Evolutionary conservation across 2,888 invertebrate species (phyloP), one percentile per base, ranked within the genome.

Genomic region (Colostygia pectinataria): DNA sequence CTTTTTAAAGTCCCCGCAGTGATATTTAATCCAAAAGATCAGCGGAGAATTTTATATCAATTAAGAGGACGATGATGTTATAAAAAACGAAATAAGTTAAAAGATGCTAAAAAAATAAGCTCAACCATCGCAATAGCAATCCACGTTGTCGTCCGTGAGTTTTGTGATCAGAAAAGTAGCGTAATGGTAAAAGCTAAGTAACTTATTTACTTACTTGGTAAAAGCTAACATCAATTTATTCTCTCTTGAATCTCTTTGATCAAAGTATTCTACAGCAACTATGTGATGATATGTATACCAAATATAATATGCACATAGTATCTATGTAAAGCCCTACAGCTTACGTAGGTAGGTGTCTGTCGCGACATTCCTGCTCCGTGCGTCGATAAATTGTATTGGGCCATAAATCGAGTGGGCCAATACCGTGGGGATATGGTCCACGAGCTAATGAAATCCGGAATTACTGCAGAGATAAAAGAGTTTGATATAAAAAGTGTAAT

Each of bases 361-460:
- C 42, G 24, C 51, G 62, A 66, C 69, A 71, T 74, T 73, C 66
- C 66, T 54, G 63, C 61, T 59, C 65, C 46, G 53, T 52, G 44
- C 40, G 48, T 48, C 56, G 51, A 58, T 61, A 61, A 61, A 80
- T 80, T 76, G 76, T 77, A 77, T 76, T 71, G 71, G 57, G 63
- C 74, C 65, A 77, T 82, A 82, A 80, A 82, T 82, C 71, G 65
- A 63, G 63, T 55, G 29, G 54, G 66, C 60, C 75, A 72, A 74
- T 76, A 68, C 73, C 65, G 61, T 31, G 37, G 57, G 56, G 65
- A 50, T 44, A 41, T 24, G n/a, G 47, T 34, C 44, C 46, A 29
- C 50, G 24, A 50, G 63, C 65, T 74, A 74, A 75, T 73, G 68
- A 70, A 60, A 60, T 47, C 54, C 45, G 45, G 51, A 59, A 46